Percentiles rank a stretch among this genome's conserved stretches.
These are phyloP conservation scores for Cephus pulcher DNA, from an alignment of 2,888 invertebrate genomes.

Conservation along the genomic window DNA sequence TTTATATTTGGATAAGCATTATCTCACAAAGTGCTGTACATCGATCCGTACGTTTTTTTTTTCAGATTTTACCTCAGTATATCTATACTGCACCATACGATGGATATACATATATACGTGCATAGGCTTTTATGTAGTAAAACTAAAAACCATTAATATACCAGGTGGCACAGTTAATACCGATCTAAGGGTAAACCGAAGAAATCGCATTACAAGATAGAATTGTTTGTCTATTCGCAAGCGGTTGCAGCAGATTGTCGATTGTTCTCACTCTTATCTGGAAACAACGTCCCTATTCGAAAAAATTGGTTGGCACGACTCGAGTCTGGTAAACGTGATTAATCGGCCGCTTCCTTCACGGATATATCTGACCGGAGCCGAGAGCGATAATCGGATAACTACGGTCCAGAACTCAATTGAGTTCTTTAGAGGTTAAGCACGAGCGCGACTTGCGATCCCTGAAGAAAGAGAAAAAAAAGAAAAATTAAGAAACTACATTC, in stretches of 20 bases:
- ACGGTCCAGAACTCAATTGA: conserved; percentile 53
- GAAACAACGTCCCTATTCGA: conserved; percentile 55
- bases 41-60: too few species aligned
- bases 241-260: conserved; percentile 32
- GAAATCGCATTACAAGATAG: conserved; percentile 26
- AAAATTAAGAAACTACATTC: conserved; percentile 26
- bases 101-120: too few species aligned
- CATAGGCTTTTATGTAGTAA: too few species aligned
- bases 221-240: conserved; percentile 44
- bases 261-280: conserved; percentile 50
- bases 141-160: background rate
- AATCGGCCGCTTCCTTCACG: conserved; percentile 49
- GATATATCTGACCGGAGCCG: conserved; percentile 33
- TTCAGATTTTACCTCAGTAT: too few species aligned
- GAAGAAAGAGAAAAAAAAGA: background rate
- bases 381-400: conserved; percentile 56
- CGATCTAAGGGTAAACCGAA: background rate
- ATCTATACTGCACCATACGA: too few species aligned
- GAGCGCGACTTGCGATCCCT: conserved; percentile 1
- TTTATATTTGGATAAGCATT: too few species aligned
- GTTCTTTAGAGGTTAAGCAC: conserved; percentile 25
- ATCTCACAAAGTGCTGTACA: too few species aligned
- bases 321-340: conserved; percentile 52
- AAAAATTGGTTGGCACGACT: conserved; percentile 54
- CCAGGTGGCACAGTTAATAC: background rate